Conservation (phyloP, 2,888 invertebrate species). For the Eupithecia insigniata region DNA sequence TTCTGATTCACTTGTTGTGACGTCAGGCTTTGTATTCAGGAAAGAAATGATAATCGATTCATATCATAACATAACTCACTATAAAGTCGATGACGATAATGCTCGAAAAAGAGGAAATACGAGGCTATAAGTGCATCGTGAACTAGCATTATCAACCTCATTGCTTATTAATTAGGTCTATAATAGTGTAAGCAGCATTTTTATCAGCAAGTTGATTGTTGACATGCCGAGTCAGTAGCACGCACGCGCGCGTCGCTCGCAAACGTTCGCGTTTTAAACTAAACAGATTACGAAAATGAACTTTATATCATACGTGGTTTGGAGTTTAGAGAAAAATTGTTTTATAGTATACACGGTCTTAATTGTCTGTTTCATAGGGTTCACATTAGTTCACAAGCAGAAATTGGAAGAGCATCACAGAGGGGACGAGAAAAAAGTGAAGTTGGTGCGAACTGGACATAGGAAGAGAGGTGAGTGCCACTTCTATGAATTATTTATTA, state of each 20-base stretch:
- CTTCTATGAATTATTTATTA: conserved; percentile 28
- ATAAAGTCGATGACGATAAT: background rate
- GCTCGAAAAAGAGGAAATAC: conserved; percentile 30
- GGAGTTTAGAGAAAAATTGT: conserved; percentile 77
- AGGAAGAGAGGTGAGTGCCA: conserved; percentile 64
- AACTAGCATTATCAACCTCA: conserved; percentile 25
- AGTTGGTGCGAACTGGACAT: conserved; percentile 56
- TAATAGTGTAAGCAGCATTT: conserved; percentile 12
- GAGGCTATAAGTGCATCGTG: conserved; percentile 13
- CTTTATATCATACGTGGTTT: conserved; percentile 69
- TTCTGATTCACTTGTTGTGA: background rate
- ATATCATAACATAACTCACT: background rate
- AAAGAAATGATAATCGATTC: background rate
- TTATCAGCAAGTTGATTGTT: conserved; percentile 33
- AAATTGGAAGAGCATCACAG: conserved; percentile 64
- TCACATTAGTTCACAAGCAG: conserved; percentile 74
- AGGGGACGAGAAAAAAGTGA: conserved; percentile 59
- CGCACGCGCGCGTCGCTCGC: conserved; percentile 40
- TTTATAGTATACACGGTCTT: conserved; percentile 71
- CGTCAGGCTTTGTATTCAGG: background rate
- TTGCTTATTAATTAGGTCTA: conserved; percentile 15
- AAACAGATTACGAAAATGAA: conserved; percentile 62
- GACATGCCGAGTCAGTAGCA: conserved; percentile 43
- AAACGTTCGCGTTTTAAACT: conserved; percentile 21
- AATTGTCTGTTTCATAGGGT: conserved; percentile 68